Percentiles rank a stretch among this genome's conserved stretches.
Evolutionary conservation across 2,113 vertebrate species (phyloP).

Genomic region (Amblyopsis rosae): DNA sequence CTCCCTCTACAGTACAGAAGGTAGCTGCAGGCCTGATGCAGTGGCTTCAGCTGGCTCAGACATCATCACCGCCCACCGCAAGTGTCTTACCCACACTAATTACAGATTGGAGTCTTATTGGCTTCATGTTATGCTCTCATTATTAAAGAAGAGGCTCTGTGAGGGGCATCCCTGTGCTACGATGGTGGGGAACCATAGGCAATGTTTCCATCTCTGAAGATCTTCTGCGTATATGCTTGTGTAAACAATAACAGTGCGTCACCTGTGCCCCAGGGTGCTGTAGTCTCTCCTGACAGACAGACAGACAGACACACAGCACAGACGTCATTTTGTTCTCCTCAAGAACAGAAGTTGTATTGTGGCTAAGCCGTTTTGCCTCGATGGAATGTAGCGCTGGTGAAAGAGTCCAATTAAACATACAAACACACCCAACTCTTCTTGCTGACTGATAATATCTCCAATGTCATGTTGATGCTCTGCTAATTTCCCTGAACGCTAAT

Average conservation of each 20-base stretch:
- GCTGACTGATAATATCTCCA: constrained; percentile 39
- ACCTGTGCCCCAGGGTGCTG: constrained; percentile 68
- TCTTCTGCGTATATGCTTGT: constrained; percentile 53
- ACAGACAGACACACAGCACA: constrained; percentile 68
- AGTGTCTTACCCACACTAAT: no score
- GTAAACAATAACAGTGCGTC: constrained; percentile 78
- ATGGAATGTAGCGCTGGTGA: constrained; percentile 72
- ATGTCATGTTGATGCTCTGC: constrained; percentile 52
- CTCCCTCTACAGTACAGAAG: no score
- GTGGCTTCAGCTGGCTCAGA: no score
- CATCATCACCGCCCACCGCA: no score
- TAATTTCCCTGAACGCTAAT: constrained; percentile 29
- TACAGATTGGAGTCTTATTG: no score
- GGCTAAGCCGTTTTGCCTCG: constrained; percentile 67
- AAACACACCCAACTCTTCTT: constrained; percentile 59
- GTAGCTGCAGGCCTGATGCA: no score
- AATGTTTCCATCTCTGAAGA: background rate
- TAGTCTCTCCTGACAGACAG: constrained; percentile 75
- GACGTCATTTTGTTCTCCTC: constrained; percentile 81
- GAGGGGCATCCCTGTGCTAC: no score
- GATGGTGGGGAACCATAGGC: no score
- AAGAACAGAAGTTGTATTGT: constrained; percentile 78
- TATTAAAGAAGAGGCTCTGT: no score
- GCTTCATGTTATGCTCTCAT: no score
- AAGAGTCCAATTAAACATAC: constrained; percentile 66